Conservation (phyloP, 2,797 vertebrate genomes). For the Emydoidea blandingii region DNA sequence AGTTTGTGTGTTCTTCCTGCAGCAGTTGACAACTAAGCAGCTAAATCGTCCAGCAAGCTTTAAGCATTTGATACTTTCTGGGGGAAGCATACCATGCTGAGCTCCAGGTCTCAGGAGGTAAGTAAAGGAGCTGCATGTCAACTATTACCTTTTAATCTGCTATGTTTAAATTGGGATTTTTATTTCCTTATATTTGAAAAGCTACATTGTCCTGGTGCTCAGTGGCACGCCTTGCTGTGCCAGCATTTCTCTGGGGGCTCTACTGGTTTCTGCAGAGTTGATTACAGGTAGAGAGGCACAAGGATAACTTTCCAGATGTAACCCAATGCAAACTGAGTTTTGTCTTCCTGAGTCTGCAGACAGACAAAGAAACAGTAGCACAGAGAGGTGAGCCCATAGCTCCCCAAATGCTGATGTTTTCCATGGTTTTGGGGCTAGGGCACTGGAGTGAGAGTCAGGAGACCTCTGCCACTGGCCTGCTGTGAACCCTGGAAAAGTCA, state of each 20-base stretch:
- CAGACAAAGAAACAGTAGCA: not conserved
- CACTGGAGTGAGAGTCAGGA: not conserved
- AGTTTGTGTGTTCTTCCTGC: not conserved
- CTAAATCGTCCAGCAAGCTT: not conserved
- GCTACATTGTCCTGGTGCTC: not conserved
- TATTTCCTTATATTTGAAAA: slow-evolving; percentile 1
- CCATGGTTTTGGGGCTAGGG: not conserved
- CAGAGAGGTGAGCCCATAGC: not conserved
- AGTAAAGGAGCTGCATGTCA: not conserved
- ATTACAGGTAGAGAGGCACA: not conserved
- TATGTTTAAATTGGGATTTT: not conserved
- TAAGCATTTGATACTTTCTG: not conserved
- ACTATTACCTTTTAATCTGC: rapidly evolving
- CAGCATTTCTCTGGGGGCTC: not conserved
- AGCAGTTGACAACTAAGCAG: not conserved
- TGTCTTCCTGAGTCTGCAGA: not conserved
- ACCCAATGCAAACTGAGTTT: not conserved
- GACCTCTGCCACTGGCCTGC: rapidly evolving
- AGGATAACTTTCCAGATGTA: not conserved
- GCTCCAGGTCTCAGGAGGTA: not conserved
- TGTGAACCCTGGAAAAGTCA: not conserved
- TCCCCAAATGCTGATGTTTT: not conserved
- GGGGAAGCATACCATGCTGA: not conserved
- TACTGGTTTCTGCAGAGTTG: not conserved
- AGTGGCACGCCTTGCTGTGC: not conserved